Evolutionary conservation across 2,888 invertebrate genomes (phyloP).

Genomic region (Ichneumon xanthorius): DNA sequence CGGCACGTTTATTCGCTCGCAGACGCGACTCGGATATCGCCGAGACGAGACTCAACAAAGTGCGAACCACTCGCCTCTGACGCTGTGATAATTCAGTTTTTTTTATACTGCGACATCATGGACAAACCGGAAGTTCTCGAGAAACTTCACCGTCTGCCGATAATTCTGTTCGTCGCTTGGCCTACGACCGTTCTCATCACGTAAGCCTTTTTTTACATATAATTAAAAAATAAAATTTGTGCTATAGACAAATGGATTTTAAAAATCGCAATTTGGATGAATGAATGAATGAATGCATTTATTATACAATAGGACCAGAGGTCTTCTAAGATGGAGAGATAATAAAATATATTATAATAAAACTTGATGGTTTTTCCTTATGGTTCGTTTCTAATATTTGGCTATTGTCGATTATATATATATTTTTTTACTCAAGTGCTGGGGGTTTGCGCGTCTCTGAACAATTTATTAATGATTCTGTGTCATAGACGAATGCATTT

Average conservation of each 20-base stretch:
- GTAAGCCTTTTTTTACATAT: conserved; percentile 72
- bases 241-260: background rate
- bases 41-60: conserved; percentile 27
- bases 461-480: too few relatives aligned
- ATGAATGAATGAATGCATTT: too few relatives aligned
- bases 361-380: too few relatives aligned
- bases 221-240: background rate
- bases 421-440: too few relatives aligned
- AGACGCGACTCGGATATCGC: conserved; percentile 48
- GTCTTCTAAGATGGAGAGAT: too few relatives aligned
- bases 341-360: too few relatives aligned
- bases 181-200: conserved; percentile 77
- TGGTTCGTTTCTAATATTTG: too few relatives aligned
- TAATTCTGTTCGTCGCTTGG: conserved; percentile 75
- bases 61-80: background rate
- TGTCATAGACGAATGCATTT: background rate
- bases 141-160: conserved; percentile 79
- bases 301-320: too few relatives aligned
- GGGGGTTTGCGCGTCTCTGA: too few relatives aligned
- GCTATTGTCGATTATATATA: too few relatives aligned
- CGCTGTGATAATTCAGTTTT: conserved; percentile 6
- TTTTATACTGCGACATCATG: conserved; percentile 68
- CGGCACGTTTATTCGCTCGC: conserved; percentile 23
- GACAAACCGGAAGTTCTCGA: conserved; percentile 73
- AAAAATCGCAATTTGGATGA: background rate